Base-by-base conservation (phyloP, 1,140 invertebrate genomes). In the Ostrea edulis region DNA sequence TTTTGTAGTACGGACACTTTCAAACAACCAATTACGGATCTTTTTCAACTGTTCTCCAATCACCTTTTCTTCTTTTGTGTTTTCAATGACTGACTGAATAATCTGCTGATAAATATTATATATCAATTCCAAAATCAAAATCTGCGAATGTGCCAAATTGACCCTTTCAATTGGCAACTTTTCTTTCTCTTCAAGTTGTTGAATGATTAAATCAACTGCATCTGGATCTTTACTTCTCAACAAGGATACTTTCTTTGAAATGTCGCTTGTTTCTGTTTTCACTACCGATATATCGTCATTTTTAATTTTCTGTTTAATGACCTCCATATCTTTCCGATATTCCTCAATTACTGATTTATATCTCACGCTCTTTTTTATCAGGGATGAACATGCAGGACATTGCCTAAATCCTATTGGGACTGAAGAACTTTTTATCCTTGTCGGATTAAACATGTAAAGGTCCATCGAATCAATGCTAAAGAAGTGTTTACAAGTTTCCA, bases 381-480 rank as follows among this genome's bases (percentile, higher is more conserved):
- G 94, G 17, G 95, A 96, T 86, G 96, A 96, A 91, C 97, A 97
- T 88, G 93, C 94, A 8, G 97, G 97, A 93, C 97, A 97, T 2
- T 90, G 83, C 89, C 96, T 96, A 85, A 96, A 93, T n/a, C 94
- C 88, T 68, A 97, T 95, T 29, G 71, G 55, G 0, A 22, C 58
- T 5, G 52, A 82, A 11, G 35, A 84, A 22, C 17, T 29, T 82
- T 94, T 53, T 5, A 81, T 93, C 90, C 90, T 96, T 58, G 25
- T 65, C 55, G 62, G 68, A 5, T 20, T 93, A 95, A 81, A 91
- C 92, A 91, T 97, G 95, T 93, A 97, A 91, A 65, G 89, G 90
- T 94, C 93, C 52, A 93, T 52, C 2, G 62, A 87, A 29, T 58
- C 55, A 5, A 86, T 77, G 86, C 91, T 89, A 85, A 92, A 84